Evolutionary conservation across 37 sponge, comb jelly and placozoan species (phyloP).

Genomic region (Eunapius fragilis): DNA sequence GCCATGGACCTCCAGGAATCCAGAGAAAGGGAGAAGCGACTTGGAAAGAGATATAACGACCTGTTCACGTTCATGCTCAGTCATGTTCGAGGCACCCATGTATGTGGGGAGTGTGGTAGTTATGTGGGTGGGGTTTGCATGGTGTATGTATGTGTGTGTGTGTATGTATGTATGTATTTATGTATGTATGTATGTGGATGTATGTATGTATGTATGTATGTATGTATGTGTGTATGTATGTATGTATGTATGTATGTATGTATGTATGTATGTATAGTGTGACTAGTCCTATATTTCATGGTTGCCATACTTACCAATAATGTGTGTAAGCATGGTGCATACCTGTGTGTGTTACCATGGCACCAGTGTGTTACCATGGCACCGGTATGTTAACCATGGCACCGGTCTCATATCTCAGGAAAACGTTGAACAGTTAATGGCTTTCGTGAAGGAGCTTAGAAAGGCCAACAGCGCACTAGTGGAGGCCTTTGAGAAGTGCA

Average conservation of each 20-base stretch:
- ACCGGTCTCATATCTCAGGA: too few relatives aligned
- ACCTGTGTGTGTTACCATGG: too few relatives aligned
- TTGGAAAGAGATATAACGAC: slow-evolving; percentile 55
- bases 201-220: neutral
- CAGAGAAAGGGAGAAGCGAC: slow-evolving; percentile 61
- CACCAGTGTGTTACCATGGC: too few relatives aligned
- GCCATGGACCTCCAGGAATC: slow-evolving; percentile 46
- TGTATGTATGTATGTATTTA: neutral
- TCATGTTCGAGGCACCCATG: slow-evolving; percentile 68
- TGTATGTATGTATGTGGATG: too few relatives aligned
- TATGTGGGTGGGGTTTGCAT: neutral
- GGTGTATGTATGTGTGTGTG: neutral
- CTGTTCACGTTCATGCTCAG: slow-evolving; percentile 64
- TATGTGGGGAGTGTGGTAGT: neutral
- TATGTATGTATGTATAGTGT: neutral
- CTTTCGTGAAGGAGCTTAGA: slow-evolving; percentile 77
- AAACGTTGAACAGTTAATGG: slow-evolving; percentile 74
- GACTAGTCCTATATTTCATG: neutral
- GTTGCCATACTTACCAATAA: too few relatives aligned
- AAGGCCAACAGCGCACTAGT: slow-evolving; percentile 83
- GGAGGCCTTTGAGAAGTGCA: slow-evolving; percentile 89
- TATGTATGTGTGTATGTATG: neutral
- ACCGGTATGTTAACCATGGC: too few relatives aligned
- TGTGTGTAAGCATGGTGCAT: too few relatives aligned
- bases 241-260: neutral